Conservation (phyloP, 2,888 invertebrate genomes). For the Caenorhabditis japonica region DNA sequence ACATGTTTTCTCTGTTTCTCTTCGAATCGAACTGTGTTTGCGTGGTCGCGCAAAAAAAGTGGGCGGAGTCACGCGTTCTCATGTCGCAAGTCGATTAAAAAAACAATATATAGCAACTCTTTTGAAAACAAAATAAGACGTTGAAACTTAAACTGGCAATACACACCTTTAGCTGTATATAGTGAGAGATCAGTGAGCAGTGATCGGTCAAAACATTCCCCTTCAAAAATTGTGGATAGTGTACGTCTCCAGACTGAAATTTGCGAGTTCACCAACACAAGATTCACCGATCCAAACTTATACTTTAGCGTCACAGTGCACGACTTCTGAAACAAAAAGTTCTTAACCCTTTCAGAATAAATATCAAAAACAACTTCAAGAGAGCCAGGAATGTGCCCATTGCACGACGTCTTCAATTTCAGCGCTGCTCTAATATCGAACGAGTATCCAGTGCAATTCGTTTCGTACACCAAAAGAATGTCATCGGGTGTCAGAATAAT, state of each 20-base stretch:
- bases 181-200: conserved; percentile 20
- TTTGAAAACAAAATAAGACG: no score
- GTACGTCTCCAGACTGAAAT: conserved; percentile 47
- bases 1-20: no score
- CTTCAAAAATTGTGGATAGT: conserved; percentile 28
- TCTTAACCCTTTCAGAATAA: background rate
- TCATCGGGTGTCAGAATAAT: conserved; percentile 30
- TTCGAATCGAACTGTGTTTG: no score
- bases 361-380: background rate
- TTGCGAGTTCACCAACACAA: conserved; percentile 29
- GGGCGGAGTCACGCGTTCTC: no score
- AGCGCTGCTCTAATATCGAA: conserved; percentile 22
- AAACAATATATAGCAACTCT: no score
- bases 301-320: conserved; percentile 40
- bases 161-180: conserved; percentile 39
- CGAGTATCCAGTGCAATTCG: conserved; percentile 50
- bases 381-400: background rate
- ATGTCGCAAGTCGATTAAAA: no score
- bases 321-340: conserved; percentile 15
- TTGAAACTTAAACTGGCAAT: no score
- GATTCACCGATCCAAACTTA: conserved; percentile 36
- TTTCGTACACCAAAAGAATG: conserved; percentile 40
- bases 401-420: conserved; percentile 26
- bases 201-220: conserved; percentile 19
- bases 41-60: no score